Conservation (phyloP, 2,797 vertebrate species). For the Chrysocyon brachyurus region DNA sequence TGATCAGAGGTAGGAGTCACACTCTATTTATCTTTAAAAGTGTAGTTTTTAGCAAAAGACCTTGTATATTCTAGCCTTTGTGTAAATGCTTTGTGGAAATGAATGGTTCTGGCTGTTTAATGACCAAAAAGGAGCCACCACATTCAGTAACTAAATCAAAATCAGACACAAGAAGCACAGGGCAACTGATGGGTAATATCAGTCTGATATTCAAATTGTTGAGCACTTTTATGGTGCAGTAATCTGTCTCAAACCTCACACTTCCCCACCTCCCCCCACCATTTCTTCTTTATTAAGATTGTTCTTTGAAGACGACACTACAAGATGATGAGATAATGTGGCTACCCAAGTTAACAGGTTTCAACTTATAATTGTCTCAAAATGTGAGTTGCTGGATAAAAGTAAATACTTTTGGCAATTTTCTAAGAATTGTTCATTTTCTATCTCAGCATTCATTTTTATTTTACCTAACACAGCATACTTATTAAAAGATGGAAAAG, state of each 20-base stretch:
- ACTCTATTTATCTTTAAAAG: background rate
- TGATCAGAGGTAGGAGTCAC: background rate
- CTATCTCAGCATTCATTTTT: background rate
- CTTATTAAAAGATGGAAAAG: constrained; percentile 32
- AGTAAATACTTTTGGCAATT: background rate
- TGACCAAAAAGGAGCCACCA: background rate
- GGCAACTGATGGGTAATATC: background rate
- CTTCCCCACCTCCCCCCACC: background rate
- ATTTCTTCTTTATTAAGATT: background rate
- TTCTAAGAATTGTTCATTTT: background rate
- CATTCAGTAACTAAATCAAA: constrained; percentile 32
- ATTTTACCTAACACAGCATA: background rate
- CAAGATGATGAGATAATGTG: background rate
- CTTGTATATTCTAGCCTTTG: background rate
- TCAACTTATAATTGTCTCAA: background rate
- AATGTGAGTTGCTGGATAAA: background rate
- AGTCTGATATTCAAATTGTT: background rate
- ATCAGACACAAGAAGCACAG: background rate
- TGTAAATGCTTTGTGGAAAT: background rate
- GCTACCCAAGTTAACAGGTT: background rate
- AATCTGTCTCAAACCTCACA: background rate
- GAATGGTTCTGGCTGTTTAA: background rate
- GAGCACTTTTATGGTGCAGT: background rate
- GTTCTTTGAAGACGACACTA: background rate
- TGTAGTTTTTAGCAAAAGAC: background rate